These are phyloP conservation scores for Thinocorus orbignyianus DNA, from an alignment of 2,113 vertebrate species.

Conservation along the genomic window DNA sequence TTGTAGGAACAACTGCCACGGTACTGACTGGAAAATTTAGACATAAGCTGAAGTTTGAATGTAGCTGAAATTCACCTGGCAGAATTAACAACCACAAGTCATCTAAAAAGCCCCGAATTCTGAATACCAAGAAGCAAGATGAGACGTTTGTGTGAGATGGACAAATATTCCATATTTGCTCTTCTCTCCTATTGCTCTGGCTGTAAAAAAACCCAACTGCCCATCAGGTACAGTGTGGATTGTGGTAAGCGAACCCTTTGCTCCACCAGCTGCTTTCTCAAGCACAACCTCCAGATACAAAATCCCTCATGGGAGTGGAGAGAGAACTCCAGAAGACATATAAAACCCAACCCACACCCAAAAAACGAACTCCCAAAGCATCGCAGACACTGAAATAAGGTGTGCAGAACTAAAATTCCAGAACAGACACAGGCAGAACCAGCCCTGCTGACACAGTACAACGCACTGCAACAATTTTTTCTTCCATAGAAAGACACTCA, in stretches of 20 bases:
- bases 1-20: neutral
- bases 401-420: neutral
- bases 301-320: fast-evolving
- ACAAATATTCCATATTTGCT: neutral
- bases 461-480: neutral
- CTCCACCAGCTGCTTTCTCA: neutral
- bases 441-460: fast-evolving
- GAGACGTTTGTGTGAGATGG: neutral
- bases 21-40: neutral
- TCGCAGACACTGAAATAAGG: neutral
- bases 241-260: neutral
- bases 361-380: neutral
- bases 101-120: neutral
- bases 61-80: neutral
- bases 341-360: neutral
- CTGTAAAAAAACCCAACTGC: neutral
- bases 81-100: neutral
- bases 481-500: neutral
- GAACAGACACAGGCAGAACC: neutral
- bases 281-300: neutral
- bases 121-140: neutral
- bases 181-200: neutral
- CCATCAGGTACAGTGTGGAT: neutral
- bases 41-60: neutral
- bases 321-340: neutral